A percentile compares a stretch with the other conserved stretches of the same genome.
These are phyloP conservation scores for Chanos chanos DNA, from an alignment of 2,797 vertebrate genomes.

Conservation along the genomic window DNA sequence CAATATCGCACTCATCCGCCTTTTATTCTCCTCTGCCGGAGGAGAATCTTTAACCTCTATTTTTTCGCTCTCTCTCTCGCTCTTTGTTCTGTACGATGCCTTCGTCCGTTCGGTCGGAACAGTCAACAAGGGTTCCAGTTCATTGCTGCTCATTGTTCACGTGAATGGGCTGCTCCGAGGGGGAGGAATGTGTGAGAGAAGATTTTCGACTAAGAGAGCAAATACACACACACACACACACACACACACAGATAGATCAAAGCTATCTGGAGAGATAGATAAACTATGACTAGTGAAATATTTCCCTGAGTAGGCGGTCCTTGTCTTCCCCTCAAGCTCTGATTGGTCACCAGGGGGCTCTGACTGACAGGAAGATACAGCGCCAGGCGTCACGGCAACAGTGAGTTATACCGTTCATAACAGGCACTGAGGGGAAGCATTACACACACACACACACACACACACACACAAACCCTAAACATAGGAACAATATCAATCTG, in stretches of 20 bases:
- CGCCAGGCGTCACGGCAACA: conserved; percentile 63
- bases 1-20: conserved; percentile 30
- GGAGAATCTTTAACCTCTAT: conserved; percentile 16
- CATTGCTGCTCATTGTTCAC: conserved; percentile 80
- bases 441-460: conserved; percentile 3
- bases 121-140: conserved; percentile 86
- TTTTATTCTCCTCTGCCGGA: conserved; percentile 13
- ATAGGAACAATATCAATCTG: not conserved
- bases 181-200: conserved; percentile 18
- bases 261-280: too few species aligned
- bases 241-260: too few species aligned
- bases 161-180: conserved; percentile 60
- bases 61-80: not conserved
- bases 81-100: conserved; percentile 25
- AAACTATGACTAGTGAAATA: conserved; percentile 55
- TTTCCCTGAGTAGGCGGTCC: conserved; percentile 56
- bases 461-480: not conserved
- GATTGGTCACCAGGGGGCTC: conserved; percentile 72
- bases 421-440: conserved; percentile 39
- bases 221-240: conserved; percentile 72
- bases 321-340: conserved; percentile 66
- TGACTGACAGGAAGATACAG: conserved; percentile 70
- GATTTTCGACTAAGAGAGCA: conserved; percentile 74
- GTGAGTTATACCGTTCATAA: conserved; percentile 81
- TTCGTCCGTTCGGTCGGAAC: conserved; percentile 73